Evolutionary conservation across 2,797 vertebrate species (phyloP).

Genomic region (Morelia viridis): DNA sequence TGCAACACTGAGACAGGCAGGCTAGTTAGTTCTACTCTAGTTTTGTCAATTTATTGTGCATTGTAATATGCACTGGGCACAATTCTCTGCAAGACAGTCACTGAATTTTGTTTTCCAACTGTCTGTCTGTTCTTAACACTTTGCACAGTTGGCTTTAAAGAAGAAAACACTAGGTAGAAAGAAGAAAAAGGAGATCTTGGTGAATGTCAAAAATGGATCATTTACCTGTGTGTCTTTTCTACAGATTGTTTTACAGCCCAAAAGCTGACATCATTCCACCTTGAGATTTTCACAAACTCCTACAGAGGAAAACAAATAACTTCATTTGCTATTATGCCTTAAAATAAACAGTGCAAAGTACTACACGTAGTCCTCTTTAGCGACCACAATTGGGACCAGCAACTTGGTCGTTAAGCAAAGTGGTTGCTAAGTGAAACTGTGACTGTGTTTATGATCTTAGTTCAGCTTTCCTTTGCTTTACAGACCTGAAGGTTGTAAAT

Average conservation of each 20-base stretch:
- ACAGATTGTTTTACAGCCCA: constrained; percentile 98
- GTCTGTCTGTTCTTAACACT: not conserved
- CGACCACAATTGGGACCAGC: not conserved
- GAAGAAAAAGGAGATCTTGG: not conserved
- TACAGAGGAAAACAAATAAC: not conserved
- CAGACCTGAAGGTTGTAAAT: not conserved
- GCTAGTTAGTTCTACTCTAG: not conserved
- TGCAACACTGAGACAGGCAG: not conserved
- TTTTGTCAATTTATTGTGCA: not conserved
- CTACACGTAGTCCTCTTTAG: not conserved
- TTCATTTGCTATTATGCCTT: not conserved
- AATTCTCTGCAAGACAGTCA: not conserved
- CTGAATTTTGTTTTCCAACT: not conserved
- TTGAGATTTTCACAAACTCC: constrained; percentile 98
- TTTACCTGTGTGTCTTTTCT: constrained; percentile 94
- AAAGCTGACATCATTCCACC: constrained; percentile 98
- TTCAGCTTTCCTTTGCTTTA: not conserved
- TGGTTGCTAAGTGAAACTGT: not conserved
- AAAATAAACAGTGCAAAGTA: not conserved
- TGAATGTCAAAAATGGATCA: constrained; percentile 4
- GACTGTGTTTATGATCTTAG: not conserved
- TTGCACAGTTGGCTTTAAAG: not conserved
- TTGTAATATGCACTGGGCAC: not conserved
- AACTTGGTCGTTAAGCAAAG: not conserved
- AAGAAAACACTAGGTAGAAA: not conserved